phyloP scores from a whole-genome alignment of 1,140 invertebrate species.

The Armadillidium nasatum region DNA sequence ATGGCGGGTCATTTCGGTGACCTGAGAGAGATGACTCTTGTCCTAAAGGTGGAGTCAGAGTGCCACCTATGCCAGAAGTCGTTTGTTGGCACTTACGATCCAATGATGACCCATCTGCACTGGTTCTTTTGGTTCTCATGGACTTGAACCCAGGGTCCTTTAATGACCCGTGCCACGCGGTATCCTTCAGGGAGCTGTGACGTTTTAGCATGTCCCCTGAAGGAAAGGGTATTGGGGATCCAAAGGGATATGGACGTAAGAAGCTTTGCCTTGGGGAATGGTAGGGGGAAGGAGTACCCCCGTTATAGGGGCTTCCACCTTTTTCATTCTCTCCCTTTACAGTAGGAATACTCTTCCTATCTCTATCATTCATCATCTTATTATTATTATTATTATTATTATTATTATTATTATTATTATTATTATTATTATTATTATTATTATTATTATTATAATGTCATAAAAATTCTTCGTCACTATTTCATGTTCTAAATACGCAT shows the following conservation, averaged over 20 bases:
- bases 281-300: neutral
- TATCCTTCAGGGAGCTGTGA: too few species aligned
- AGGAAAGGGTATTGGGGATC: neutral
- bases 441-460: neutral
- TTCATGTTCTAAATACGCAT: too few species aligned
- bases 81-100: too few species aligned
- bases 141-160: neutral
- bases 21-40: neutral
- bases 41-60: neutral
- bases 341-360: neutral
- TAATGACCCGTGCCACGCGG: too few species aligned
- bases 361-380: neutral
- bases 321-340: too few species aligned
- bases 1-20: neutral
- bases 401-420: slow-evolving; percentile 6
- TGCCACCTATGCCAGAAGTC: neutral
- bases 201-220: neutral
- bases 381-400: neutral
- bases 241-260: neutral
- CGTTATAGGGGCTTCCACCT: neutral
- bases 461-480: neutral
- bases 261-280: neutral
- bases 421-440: neutral
- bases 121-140: neutral
- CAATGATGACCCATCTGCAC: neutral